Conservation (phyloP, 2,113 vertebrate species). For the Podarcis muralis region DNA sequence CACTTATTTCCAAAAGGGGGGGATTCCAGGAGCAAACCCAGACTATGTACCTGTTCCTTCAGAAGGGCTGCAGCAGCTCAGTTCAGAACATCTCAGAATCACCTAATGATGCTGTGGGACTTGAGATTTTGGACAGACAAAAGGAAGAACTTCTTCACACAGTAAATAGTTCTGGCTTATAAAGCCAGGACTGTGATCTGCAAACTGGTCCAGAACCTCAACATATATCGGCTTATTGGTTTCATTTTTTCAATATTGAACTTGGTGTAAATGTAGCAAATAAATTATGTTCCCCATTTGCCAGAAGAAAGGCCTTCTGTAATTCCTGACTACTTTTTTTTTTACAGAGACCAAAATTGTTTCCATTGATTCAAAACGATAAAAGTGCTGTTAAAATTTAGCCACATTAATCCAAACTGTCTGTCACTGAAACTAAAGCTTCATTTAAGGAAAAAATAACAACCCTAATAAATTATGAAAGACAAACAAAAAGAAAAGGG, state of each 20-base stretch:
- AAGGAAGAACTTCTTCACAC: too few species aligned
- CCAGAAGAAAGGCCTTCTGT: neutral
- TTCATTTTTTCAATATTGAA: neutral
- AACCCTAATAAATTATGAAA: slow-evolving; percentile 2
- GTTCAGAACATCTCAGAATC: too few species aligned
- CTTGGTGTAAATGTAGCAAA: neutral
- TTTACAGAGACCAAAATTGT: neutral
- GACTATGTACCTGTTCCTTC: too few species aligned
- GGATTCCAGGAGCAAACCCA: too few species aligned
- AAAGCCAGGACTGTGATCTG: too few species aligned
- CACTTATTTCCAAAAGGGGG: too few species aligned
- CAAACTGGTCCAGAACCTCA: neutral
- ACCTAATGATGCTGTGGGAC: too few species aligned
- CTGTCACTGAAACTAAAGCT: neutral
- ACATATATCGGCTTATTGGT: neutral
- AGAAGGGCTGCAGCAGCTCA: too few species aligned
- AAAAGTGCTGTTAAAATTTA: neutral
- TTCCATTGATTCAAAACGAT: too few species aligned
- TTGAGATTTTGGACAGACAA: too few species aligned
- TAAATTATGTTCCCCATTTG: neutral
- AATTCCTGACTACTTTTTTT: neutral
- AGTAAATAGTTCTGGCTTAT: too few species aligned
- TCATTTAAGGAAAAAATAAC: neutral
- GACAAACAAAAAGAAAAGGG: neutral
- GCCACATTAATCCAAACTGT: neutral